These are phyloP conservation scores for Anguilla japonica DNA, from an alignment of 2,113 vertebrate genomes.

Conservation along the genomic window DNA sequence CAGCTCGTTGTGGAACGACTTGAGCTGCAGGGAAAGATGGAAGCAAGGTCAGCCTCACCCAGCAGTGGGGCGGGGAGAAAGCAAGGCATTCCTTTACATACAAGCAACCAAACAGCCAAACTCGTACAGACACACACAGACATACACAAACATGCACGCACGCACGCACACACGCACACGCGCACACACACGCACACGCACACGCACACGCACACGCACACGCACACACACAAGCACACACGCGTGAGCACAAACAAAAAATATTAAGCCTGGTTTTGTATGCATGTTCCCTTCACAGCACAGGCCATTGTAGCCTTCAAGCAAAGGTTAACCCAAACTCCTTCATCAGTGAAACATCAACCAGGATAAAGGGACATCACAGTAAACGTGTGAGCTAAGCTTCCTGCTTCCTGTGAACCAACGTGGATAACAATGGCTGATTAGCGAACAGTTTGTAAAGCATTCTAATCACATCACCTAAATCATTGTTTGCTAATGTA, in stretches of 20 bases:
- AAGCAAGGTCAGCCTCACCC: background rate
- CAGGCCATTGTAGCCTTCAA: background rate
- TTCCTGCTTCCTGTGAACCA: no score
- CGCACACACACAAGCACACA: background rate
- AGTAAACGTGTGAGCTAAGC: background rate
- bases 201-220: background rate
- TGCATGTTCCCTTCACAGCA: background rate
- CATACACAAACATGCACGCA: background rate
- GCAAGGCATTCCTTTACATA: background rate
- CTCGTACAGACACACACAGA: background rate
- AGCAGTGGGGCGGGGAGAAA: background rate
- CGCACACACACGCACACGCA: background rate
- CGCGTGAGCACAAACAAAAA: background rate
- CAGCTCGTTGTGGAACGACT: slow-evolving; percentile 95
- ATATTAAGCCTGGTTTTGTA: background rate
- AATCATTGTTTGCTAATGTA: background rate
- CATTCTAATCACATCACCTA: background rate
- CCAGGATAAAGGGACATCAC: background rate
- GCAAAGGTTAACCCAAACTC: no score
- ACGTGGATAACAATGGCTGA: background rate
- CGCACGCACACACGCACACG: no score
- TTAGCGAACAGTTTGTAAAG: background rate
- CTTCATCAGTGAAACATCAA: no score
- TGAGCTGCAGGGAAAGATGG: slow-evolving; percentile 73
- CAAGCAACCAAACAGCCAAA: background rate